A percentile compares a stretch with the other conserved stretches of the same genome.
Conservation (phyloP, 2,797 vertebrate genomes). For the Tiaroga cobitis region DNA sequence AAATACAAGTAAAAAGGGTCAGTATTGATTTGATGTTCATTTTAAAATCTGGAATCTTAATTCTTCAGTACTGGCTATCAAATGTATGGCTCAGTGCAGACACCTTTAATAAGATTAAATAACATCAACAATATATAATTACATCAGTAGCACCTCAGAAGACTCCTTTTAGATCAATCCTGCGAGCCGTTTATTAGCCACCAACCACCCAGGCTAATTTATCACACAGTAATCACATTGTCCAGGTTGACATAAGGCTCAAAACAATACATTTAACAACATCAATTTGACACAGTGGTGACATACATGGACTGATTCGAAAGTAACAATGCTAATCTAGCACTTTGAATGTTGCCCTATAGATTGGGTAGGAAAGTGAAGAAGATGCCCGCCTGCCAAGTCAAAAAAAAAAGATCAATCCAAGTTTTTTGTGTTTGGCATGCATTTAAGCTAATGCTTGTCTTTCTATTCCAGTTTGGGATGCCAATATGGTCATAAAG, state of each 20-base stretch:
- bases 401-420: not conserved
- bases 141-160: slow-evolving; percentile 75
- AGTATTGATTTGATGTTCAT: not conserved
- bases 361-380: not conserved
- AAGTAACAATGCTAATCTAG: slow-evolving; percentile 55
- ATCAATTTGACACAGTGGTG: slow-evolving; percentile 66
- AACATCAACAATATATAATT: slow-evolving; percentile 58
- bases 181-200: slow-evolving; percentile 73
- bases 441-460: not conserved
- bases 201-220: slow-evolving; percentile 79
- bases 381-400: not conserved
- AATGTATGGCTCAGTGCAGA: not conserved
- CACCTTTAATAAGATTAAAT: not conserved
- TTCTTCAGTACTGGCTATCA: not conserved
- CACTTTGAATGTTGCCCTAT: not conserved
- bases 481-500: slow-evolving; percentile 32
- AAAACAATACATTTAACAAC: slow-evolving; percentile 80
- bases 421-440: not conserved
- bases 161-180: slow-evolving; percentile 75
- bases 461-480: slow-evolving; percentile 23
- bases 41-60: not conserved
- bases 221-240: slow-evolving; percentile 79
- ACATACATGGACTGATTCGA: slow-evolving; percentile 64
- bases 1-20: slow-evolving; percentile 1
- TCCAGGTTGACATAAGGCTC: slow-evolving; percentile 69